Conservation (phyloP, 2,797 vertebrate species). For the Philypnodon macrostomus region DNA sequence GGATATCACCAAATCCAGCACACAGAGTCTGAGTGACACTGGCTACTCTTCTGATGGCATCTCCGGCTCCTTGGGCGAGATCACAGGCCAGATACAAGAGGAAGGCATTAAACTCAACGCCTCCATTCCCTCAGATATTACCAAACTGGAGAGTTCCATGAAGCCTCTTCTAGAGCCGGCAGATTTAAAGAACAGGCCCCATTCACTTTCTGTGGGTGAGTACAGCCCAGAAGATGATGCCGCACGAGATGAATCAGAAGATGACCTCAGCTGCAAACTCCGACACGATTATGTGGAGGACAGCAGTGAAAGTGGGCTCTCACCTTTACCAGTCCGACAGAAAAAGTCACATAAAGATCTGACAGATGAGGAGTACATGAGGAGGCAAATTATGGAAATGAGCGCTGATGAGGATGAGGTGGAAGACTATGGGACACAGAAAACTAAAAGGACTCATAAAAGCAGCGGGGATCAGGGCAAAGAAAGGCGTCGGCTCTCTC, state of each 20-base stretch:
- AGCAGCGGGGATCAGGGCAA: constrained; percentile 82
- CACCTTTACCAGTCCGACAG: constrained; percentile 84
- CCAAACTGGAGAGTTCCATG: constrained; percentile 91
- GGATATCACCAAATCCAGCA: constrained; percentile 92
- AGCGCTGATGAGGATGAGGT: constrained; percentile 96
- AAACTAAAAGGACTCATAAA: constrained; percentile 83
- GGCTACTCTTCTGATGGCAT: constrained; percentile 97
- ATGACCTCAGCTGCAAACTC: constrained; percentile 94
- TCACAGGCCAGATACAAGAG: constrained; percentile 89
- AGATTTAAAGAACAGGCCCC: constrained; percentile 86
- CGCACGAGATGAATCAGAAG: constrained; percentile 84
- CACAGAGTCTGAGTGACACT: constrained; percentile 95
- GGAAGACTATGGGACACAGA: constrained; percentile 76
- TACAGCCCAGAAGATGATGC: constrained; percentile 90
- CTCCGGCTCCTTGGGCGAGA: constrained; percentile 95
- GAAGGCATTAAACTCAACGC: constrained; percentile 89
- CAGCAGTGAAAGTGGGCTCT: constrained; percentile 94
- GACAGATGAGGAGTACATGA: constrained; percentile 95
- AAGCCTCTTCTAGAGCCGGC: constrained; percentile 87
- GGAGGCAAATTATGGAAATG: constrained; percentile 97
- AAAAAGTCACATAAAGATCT: constrained; percentile 81
- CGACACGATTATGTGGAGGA: constrained; percentile 96
- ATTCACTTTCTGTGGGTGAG: constrained; percentile 89
- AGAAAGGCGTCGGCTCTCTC: constrained; percentile 86
- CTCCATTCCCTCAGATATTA: constrained; percentile 90